Evolutionary conservation across 2,797 vertebrate species (phyloP), one percentile per base, ranked within the genome.

Genomic region (Australoheros facetus): DNA sequence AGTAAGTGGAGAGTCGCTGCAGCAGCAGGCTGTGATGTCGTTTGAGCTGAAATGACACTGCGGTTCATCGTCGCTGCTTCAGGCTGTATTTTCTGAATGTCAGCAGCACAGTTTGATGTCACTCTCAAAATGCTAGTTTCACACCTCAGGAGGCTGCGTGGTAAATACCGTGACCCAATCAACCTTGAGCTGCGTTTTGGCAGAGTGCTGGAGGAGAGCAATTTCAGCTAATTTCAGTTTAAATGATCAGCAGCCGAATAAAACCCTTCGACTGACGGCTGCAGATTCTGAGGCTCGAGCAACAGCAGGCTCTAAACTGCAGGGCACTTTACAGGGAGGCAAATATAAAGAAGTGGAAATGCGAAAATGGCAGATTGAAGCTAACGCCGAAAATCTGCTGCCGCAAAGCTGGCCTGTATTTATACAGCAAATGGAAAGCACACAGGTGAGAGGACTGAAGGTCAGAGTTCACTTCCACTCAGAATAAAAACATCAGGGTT

Each of bases 31-130:
- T 26, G 48, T 51, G 48, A 51, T 19, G 48, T 51, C 48, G 48
- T 51, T 19, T 51, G 48, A 51, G 48, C 48, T 19, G 16, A 19
- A 56, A 64, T 17, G 62, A n/a, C 59, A 37, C 30, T 11, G 7
- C 5, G 8, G 34, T 14, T 66, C 37, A 13, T 64, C 73, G n/a
- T 21, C 13, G 23, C 56, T 1, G 71, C 78, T 73, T 48, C 42
- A 13, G 71, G 78, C 39, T 53, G 37, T 16, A 1, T 79, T 51
- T 58, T 51, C 59, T 66, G 71, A 79, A 79, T 69, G 78, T 74
- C 78, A 74, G 28, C 23, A 8, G 78, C 78, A 16, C 77, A 53
- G 78, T 57, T 73, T 58, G 78, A 56, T 37, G 77, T 42, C 48
- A 8, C 53, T 37, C 37, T 72, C 30, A 48, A 79, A 64, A 79